Evolutionary conservation across 2,888 invertebrate species (phyloP).

Genomic region (Tetropium fuscum): DNA sequence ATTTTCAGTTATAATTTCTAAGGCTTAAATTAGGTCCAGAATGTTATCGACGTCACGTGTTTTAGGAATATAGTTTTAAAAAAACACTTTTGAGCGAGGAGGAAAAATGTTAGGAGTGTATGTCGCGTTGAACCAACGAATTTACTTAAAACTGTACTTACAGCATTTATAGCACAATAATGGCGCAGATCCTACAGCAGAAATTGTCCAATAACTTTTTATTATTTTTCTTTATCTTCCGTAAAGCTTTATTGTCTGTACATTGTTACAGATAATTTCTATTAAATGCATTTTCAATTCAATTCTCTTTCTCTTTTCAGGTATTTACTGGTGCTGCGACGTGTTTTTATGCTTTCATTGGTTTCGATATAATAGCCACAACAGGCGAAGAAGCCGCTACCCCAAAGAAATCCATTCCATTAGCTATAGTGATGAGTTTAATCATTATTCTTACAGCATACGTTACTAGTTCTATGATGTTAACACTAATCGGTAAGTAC

Average conservation of each 20-base stretch:
- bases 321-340: slow-evolving; percentile 95
- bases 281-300: slow-evolving; percentile 2
- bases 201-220: too few species aligned
- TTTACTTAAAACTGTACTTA: too few species aligned
- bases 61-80: too few species aligned
- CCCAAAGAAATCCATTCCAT: slow-evolving; percentile 92
- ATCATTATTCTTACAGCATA: slow-evolving; percentile 89
- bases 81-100: too few species aligned
- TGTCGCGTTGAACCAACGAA: too few species aligned
- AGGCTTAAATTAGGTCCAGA: too few species aligned
- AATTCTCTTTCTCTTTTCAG: slow-evolving; percentile 67
- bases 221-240: neutral
- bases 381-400: slow-evolving; percentile 95
- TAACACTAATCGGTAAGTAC: slow-evolving; percentile 84
- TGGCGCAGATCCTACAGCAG: too few species aligned
- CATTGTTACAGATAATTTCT: neutral
- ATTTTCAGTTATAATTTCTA: too few species aligned
- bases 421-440: slow-evolving; percentile 89
- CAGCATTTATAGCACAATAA: too few species aligned
- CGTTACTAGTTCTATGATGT: slow-evolving; percentile 87
- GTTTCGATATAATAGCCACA: slow-evolving; percentile 96
- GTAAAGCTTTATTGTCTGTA: neutral
- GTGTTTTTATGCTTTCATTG: slow-evolving; percentile 97
- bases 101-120: too few species aligned
- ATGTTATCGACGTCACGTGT: too few species aligned